Base-by-base conservation (phyloP, 2,888 invertebrate genomes). In the Metallyticus violacea region DNA sequence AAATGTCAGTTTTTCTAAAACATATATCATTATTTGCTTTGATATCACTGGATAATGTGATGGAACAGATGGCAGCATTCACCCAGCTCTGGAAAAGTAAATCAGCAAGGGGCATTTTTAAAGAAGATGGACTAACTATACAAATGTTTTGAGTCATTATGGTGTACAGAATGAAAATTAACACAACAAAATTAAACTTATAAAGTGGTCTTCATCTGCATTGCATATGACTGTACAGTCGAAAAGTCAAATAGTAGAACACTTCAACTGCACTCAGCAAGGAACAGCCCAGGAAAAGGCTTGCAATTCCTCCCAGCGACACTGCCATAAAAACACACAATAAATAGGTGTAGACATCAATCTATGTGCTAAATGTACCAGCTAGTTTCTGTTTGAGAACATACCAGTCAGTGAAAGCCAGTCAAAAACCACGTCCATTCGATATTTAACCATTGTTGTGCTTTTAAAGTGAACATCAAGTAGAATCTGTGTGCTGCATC, bases 321-420 rank as follows among this genome's bases (percentile, higher is more conserved):
- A 82, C 82, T 82, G 82, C 27, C 62, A 27, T 7, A 29, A 7
- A 78, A 2, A 22, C 26, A 25, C 22, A 27, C 2, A 27, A 27
- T 15, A 78, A 1, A 15, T 15, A 26, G 6, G 1, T 0, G n/a
- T n/a, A n/a, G n/a, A n/a, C n/a, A n/a, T n/a, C n/a, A 1, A 15
- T 22, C 76, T 80, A 15, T 28, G 7, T 28, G 4, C 26, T 0
- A 76, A 76, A 76, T 26, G 3, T 77, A 77, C 6, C 5, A 3
- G 6, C 6, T 29, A 26, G 7, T 29, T 29, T 29, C 29, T 29
- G 29, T 29, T 29, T 79, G 40, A 4, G 1, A n/a, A 27, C 77
- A 6, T 79, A 88, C 88, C 87, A 78, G 85, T 85, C 6, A 88
- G 85, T 9, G 79, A 78, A 22, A 88, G 84, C 88, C 88, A 88